phyloP scores from a whole-genome alignment of 1,140 invertebrate species.

The Trachelipus rathkii region DNA sequence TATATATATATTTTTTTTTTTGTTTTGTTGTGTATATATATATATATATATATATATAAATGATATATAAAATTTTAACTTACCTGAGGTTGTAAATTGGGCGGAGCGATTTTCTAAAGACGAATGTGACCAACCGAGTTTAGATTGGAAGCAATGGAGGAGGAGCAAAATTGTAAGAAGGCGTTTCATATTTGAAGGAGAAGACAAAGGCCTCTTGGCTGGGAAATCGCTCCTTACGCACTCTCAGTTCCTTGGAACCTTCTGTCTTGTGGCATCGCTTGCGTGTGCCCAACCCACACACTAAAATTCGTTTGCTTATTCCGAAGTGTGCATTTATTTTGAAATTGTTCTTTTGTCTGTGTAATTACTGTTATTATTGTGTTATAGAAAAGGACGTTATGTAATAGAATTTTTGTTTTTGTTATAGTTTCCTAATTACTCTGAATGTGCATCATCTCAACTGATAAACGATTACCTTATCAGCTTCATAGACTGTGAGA shows the following conservation, averaged over 20 bases:
- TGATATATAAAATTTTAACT: too few species aligned
- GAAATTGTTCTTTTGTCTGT: neutral
- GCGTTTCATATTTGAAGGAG: neutral
- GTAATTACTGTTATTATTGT: neutral
- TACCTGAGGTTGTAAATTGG: neutral
- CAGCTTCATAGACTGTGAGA: neutral
- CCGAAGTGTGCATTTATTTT: neutral
- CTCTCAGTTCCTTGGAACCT: slow-evolving; percentile 3
- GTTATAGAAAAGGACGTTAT: neutral
- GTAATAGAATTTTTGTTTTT: neutral
- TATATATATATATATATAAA: too few species aligned
- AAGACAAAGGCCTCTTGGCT: neutral
- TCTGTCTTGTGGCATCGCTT: neutral
- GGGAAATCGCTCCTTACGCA: neutral
- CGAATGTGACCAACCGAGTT: neutral
- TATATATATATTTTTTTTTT: too few species aligned
- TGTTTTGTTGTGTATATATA: too few species aligned
- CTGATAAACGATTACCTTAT: neutral
- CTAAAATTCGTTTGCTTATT: neutral
- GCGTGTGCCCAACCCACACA: neutral
- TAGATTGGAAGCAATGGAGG: neutral
- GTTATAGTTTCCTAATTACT: neutral
- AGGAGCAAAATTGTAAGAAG: neutral
- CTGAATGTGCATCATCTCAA: neutral
- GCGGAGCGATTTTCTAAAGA: neutral